Conservation (phyloP, 2,797 vertebrate genomes). For the Prunella strophiata region DNA sequence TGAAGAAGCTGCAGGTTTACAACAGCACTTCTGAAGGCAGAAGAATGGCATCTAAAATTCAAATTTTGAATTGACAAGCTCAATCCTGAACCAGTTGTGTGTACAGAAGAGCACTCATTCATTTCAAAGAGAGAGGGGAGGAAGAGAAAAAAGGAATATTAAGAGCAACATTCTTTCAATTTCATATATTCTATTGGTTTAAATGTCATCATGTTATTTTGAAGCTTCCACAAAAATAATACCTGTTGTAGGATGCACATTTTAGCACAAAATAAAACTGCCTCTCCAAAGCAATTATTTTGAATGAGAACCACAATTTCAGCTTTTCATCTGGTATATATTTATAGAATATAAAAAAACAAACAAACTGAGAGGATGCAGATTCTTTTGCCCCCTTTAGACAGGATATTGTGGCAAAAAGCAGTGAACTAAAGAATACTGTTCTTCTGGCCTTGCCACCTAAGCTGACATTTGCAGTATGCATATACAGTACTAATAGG, state of each 20-base stretch:
- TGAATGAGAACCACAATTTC: not conserved
- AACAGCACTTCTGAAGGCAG: not conserved
- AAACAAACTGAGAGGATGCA: not conserved
- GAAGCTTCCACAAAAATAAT: not conserved
- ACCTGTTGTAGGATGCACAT: not conserved
- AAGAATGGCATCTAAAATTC: not conserved
- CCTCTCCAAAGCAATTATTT: not conserved
- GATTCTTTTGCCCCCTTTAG: not conserved
- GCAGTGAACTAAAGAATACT: not conserved
- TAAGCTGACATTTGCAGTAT: not conserved
- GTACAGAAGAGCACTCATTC: not conserved
- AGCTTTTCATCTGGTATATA: not conserved
- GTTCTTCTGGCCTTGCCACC: not conserved
- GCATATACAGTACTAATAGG: not conserved
- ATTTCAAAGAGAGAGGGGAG: not conserved
- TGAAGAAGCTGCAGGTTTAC: not conserved
- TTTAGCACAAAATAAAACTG: not conserved
- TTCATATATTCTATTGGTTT: not conserved
- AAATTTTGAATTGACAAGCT: not conserved
- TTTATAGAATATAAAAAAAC: not conserved
- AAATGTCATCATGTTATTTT: not conserved
- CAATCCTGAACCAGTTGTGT: not conserved
- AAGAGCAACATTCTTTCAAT: not conserved
- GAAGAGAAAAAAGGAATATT: not conserved
- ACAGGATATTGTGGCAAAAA: not conserved